A percentile compares a stretch with the other conserved stretches of the same genome.
Evolutionary conservation across 1,140 invertebrate species (phyloP).

Genomic region (Lethrus apterus): DNA sequence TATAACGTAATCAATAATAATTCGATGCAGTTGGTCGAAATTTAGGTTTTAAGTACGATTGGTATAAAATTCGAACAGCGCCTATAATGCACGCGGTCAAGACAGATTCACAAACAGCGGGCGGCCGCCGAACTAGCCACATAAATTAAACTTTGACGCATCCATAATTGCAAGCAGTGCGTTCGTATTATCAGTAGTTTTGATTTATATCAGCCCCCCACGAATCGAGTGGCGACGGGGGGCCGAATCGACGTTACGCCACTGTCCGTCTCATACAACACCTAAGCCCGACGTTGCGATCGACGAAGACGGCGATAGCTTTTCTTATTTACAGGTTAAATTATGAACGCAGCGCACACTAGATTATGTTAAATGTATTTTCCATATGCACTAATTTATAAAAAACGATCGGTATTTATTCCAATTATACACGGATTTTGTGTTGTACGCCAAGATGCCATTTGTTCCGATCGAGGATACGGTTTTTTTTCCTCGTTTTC

Average conservation of each 20-base stretch:
- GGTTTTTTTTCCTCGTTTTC: too few species aligned
- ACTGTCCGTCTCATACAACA: constrained; percentile 18
- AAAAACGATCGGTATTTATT: constrained; percentile 22
- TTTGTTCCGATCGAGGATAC: too few species aligned
- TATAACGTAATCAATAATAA: too few species aligned
- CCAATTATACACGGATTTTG: constrained; percentile 24
- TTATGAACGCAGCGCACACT: constrained; percentile 7
- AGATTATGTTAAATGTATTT: constrained; percentile 22
- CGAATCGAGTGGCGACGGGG: constrained; percentile 24
- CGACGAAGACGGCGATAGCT: constrained; percentile 13
- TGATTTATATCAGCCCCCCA: constrained; percentile 32
- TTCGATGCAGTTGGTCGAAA: too few species aligned
- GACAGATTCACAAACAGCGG: constrained; percentile 28
- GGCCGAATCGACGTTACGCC: constrained; percentile 27
- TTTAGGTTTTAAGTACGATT: too few species aligned
- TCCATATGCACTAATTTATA: constrained; percentile 28
- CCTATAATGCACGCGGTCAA: too few species aligned
- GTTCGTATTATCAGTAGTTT: constrained; percentile 36
- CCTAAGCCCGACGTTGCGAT: background rate
- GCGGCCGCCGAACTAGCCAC: constrained; percentile 25
- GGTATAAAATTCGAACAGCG: too few species aligned
- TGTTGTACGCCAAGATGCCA: too few species aligned
- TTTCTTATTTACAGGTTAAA: constrained; percentile 17
- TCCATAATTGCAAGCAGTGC: constrained; percentile 35
- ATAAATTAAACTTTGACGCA: constrained; percentile 38